Percentiles rank a stretch among this genome's conserved stretches.
Conservation (phyloP, 2,888 invertebrate genomes). For the Agrochola lychnidis region DNA sequence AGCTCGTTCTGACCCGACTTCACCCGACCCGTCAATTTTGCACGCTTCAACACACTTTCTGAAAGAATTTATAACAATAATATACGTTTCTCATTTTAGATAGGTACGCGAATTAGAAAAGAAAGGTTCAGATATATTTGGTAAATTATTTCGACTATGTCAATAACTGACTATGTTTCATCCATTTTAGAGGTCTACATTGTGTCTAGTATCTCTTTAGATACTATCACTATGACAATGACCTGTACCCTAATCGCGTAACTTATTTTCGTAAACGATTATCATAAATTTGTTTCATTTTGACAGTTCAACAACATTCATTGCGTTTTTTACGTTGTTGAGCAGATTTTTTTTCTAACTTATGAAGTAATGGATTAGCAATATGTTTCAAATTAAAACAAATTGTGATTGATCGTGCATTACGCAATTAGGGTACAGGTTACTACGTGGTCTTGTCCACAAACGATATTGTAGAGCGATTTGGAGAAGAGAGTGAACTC, state of each 20-base stretch:
- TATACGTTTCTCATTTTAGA: constrained; percentile 31
- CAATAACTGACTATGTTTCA: not conserved
- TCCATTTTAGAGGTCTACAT: not conserved
- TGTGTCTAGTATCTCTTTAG: not conserved
- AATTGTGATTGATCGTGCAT: too few species aligned
- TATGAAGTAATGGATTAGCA: too few species aligned
- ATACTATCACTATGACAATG: not conserved
- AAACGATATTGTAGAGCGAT: not conserved
- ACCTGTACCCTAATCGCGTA: too few species aligned
- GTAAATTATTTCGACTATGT: constrained; percentile 1
- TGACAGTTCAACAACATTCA: too few species aligned
- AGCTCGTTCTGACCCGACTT: constrained; percentile 40
- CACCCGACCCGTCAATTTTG: constrained; percentile 58
- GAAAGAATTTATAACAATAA: constrained; percentile 54
- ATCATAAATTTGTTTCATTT: too few species aligned
- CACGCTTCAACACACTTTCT: constrained; percentile 70
- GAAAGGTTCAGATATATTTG: not conserved
- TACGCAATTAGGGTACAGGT: not conserved
- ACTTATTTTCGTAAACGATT: too few species aligned
- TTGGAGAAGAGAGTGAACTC: not conserved
- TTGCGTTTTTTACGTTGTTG: too few species aligned
- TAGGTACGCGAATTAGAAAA: not conserved
- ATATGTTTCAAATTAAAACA: too few species aligned
- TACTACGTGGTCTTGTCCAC: too few species aligned
- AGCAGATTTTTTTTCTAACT: too few species aligned